Evolutionary conservation across 2,797 vertebrate species (phyloP).

Genomic region (Propithecus deckenii): DNA sequence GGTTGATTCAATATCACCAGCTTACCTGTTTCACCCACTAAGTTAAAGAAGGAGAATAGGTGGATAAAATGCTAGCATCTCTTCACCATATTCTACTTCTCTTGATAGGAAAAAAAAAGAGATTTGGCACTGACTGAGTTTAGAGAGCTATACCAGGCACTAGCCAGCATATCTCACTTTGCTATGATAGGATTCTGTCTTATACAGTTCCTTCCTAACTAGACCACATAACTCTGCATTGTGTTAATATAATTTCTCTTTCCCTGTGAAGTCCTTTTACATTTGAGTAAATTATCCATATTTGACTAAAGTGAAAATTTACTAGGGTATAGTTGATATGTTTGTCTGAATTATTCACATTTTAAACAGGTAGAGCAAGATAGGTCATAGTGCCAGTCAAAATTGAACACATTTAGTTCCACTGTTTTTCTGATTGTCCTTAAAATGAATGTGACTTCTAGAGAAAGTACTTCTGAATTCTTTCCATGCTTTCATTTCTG

Average conservation of each 20-base stretch:
- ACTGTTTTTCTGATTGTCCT: not conserved
- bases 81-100: not conserved
- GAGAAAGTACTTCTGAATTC: not conserved
- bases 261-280: not conserved
- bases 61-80: not conserved
- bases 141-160: not conserved
- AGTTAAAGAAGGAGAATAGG: not conserved
- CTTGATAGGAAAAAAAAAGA: not conserved
- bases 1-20: not conserved
- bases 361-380: slow-evolving; percentile 21
- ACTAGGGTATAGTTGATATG: not conserved
- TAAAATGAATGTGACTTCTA: slow-evolving; percentile 10
- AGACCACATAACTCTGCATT: not conserved
- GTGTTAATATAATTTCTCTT: not conserved
- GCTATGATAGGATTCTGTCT: not conserved
- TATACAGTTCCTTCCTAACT: not conserved
- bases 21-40: not conserved
- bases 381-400: not conserved
- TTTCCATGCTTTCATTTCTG: not conserved
- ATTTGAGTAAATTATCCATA: slow-evolving; percentile 23
- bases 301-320: slow-evolving; percentile 30
- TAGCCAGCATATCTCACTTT: not conserved
- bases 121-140: not conserved
- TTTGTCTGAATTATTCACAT: slow-evolving; percentile 11
- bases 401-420: not conserved